Base-by-base conservation (phyloP, 2,888 invertebrate species). In the Danaus chrysippus region DNA sequence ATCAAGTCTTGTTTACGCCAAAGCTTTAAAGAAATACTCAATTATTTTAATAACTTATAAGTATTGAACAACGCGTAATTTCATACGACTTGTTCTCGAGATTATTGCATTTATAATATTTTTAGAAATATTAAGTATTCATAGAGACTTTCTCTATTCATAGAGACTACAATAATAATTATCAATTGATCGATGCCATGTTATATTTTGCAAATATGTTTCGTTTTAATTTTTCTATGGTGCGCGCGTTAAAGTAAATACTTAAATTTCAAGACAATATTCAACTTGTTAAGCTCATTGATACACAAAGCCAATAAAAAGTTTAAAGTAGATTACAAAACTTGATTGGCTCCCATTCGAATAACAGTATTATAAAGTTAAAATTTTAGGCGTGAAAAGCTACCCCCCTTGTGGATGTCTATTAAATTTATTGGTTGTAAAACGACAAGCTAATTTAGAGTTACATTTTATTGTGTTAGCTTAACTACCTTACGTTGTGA, bases 361-460 rank as follows among this genome's bases (percentile, higher is more conserved):
- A 65, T 83, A 85, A 88, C 81, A 73, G 76, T 86, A 85, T 86
- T 84, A 77, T 79, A 63, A 75, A 81, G 81, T 87, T 80, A 78
- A 84, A 85, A 83, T 84, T 87, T 85, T 73, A 77, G 82, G 78
- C 82, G 74, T 75, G 78, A 80, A 76, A 76, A 76, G 65, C 58
- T 70, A 67, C 67, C 77, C 82, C 82, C 81, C 78, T 72, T 69
- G 73, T 69, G 74, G 79, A 77, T 76, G 84, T 80, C 86, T 82
- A 87, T 89, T 88, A 87, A 86, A 87, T 89, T 89, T 87, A 89
- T 88, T 89, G 86, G 85, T 86, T 87, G 89, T 89, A 91, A 90
- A 89, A 84, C 87, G 89, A 86, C 83, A 74, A 86, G 89, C 88
- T 90, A 91, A 90, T 90, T 89, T 86, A 79, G 82, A 87, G 87